phyloP scores from a whole-genome alignment of 2,113 vertebrate genomes.

The Trematomus loennbergii region DNA sequence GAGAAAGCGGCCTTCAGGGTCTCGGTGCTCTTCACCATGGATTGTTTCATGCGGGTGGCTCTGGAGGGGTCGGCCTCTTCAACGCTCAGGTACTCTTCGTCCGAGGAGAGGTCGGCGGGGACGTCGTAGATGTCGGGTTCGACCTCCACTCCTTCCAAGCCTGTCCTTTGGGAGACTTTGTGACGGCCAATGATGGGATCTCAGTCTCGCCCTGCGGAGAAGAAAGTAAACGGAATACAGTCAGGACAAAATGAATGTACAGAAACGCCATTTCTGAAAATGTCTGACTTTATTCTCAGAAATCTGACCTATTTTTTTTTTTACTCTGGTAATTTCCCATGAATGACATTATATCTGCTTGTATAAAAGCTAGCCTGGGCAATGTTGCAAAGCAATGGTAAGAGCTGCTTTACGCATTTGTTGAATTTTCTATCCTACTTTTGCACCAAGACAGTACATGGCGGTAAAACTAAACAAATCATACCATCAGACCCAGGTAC shows the following conservation, averaged over 20 bases:
- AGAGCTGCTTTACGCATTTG: too few species aligned
- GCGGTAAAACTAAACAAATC: neutral
- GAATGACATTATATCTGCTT: too few species aligned
- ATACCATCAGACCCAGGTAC: neutral
- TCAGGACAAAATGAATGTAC: neutral
- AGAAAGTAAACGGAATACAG: neutral
- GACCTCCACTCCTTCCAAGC: conserved; percentile 78
- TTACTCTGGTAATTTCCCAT: too few species aligned
- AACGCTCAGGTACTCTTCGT: conserved; percentile 92
- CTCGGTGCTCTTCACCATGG: conserved; percentile 90
- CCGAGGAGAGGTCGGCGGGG: conserved; percentile 94
- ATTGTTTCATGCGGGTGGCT: conserved; percentile 89
- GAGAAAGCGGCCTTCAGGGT: conserved; percentile 96
- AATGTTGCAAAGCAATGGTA: too few species aligned
- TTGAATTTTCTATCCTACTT: too few species aligned
- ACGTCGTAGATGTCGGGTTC: conserved; percentile 86
- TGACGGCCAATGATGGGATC: conserved; percentile 90
- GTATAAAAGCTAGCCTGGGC: too few species aligned
- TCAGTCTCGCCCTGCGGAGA: conserved; percentile 88
- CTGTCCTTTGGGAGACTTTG: conserved; percentile 86
- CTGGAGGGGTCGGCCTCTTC: conserved; percentile 88
- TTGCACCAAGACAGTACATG: neutral
- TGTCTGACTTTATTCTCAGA: too few species aligned
- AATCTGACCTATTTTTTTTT: too few species aligned
- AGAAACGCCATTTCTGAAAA: neutral